These are phyloP conservation scores for Andricus quercusramuli DNA, from an alignment of 2,888 invertebrate species.

Conservation along the genomic window DNA sequence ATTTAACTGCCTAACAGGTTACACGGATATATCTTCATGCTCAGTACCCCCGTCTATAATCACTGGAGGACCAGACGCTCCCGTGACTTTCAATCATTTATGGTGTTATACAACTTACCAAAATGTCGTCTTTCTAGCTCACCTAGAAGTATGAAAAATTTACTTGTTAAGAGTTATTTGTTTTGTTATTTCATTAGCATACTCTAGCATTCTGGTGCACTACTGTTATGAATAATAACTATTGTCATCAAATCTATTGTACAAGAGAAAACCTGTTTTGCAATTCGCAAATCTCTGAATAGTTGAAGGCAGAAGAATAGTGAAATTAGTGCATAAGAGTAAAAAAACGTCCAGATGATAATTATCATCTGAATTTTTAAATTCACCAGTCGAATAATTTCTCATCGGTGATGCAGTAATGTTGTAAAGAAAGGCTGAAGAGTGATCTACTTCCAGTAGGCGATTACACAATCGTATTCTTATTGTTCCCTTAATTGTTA, in stretches of 20 bases:
- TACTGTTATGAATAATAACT: not conserved
- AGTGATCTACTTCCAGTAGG: not conserved
- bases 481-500: not conserved
- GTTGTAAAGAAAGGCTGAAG: not conserved
- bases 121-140: too few relatives aligned
- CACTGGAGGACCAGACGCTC: too few relatives aligned
- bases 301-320: not conserved
- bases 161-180: constrained; percentile 3
- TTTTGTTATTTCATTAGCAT: not conserved
- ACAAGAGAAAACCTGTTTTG: not conserved
- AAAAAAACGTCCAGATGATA: too few relatives aligned
- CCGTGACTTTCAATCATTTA: too few relatives aligned
- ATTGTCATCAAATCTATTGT: not conserved
- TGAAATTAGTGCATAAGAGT: too few relatives aligned
- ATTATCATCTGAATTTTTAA: too few relatives aligned
- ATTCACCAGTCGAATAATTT: not conserved
- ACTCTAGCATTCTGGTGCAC: not conserved
- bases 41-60: too few relatives aligned
- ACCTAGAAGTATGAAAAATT: too few relatives aligned
- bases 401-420: not conserved
- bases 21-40: not conserved
- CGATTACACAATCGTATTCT: constrained; percentile 20
- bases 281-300: not conserved
- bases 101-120: too few relatives aligned
- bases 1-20: not conserved